These are phyloP conservation scores for Gavialis gangeticus DNA, from an alignment of 2,113 vertebrate genomes.

Conservation along the genomic window DNA sequence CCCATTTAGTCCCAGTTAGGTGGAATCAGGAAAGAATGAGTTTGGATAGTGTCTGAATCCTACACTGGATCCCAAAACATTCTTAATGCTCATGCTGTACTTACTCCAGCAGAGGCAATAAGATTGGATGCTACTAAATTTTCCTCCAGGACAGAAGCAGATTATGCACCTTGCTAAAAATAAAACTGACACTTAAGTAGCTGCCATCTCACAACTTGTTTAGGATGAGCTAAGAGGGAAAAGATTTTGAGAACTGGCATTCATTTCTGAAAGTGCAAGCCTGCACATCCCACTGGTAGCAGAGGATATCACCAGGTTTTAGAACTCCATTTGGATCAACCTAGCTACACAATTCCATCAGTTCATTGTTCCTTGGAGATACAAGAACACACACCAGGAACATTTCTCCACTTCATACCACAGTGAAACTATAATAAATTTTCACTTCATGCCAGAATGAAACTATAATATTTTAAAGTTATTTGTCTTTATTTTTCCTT, in stretches of 20 bases:
- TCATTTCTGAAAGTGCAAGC: background rate
- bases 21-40: conserved; percentile 45
- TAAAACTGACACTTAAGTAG: conserved; percentile 34
- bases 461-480: background rate
- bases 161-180: conserved; percentile 18
- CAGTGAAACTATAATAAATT: background rate
- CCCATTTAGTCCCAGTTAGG: conserved; percentile 51
- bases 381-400: background rate
- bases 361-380: background rate
- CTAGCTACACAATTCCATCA: background rate
- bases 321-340: background rate
- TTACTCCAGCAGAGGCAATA: conserved; percentile 46
- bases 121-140: conserved; percentile 47
- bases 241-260: background rate
- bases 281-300: background rate
- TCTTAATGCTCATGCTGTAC: background rate
- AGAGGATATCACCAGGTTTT: no score
- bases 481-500: background rate
- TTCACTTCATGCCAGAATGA: background rate
- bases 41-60: background rate
- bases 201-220: background rate
- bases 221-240: background rate
- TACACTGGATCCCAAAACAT: conserved; percentile 21
- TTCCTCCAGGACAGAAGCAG: conserved; percentile 26
- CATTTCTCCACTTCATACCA: background rate